Evolutionary conservation across 2,888 invertebrate species (phyloP).

Genomic region (Lomographa bimaculata): DNA sequence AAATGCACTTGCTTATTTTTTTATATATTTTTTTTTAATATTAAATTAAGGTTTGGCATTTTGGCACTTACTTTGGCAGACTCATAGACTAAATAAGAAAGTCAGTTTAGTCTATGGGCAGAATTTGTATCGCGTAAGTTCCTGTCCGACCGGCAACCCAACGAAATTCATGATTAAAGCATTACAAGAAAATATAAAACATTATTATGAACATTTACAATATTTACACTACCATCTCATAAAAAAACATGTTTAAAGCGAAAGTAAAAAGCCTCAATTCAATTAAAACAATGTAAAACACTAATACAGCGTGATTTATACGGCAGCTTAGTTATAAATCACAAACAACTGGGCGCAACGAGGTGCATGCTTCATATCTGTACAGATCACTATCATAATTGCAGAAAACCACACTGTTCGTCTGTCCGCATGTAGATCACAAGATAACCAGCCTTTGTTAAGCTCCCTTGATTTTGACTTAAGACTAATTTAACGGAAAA

Average conservation of each 20-base stretch:
- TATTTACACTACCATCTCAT: too few relatives aligned
- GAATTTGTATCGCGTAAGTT: too few relatives aligned
- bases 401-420: conserved; percentile 68
- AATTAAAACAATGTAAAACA: conserved; percentile 22
- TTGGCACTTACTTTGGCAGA: too few relatives aligned
- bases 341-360: conserved; percentile 38
- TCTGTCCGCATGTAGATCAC: conserved; percentile 50
- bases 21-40: too few relatives aligned
- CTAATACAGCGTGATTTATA: conserved; percentile 17
- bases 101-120: too few relatives aligned
- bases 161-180: too few relatives aligned
- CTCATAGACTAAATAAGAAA: too few relatives aligned
- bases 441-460: conserved; percentile 34
- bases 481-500: conserved; percentile 5
- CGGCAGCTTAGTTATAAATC: conserved; percentile 25
- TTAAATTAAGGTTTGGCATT: too few relatives aligned
- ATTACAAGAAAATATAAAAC: too few relatives aligned
- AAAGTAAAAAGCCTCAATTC: background rate
- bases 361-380: conserved; percentile 59
- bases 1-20: too few relatives aligned
- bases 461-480: conserved; percentile 35
- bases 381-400: conserved; percentile 69
- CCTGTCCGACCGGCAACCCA: too few relatives aligned
- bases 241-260: conserved; percentile 2
- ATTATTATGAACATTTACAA: too few relatives aligned